Evolutionary conservation across 2,888 invertebrate genomes (phyloP).

Genomic region (Eupithecia subumbrata): DNA sequence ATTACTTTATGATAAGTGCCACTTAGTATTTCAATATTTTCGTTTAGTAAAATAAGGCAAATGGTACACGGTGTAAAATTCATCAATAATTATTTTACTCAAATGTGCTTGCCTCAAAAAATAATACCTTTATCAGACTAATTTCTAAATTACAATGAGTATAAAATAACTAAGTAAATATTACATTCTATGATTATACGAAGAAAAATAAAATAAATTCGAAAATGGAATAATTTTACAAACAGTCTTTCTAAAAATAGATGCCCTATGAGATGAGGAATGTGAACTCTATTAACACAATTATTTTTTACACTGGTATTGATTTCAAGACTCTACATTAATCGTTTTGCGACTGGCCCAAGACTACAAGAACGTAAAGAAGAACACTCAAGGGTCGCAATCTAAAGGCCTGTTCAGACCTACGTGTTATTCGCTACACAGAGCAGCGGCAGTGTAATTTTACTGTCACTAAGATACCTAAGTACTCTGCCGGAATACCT

Average conservation of each 20-base stretch:
- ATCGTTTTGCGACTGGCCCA: background rate
- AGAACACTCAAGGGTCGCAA: background rate
- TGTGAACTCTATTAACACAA: conserved; percentile 20
- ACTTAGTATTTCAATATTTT: background rate
- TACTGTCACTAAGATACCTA: background rate
- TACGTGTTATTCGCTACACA: background rate
- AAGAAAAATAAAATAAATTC: conserved; percentile 47
- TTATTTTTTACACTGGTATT: background rate
- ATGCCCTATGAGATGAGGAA: conserved; percentile 26
- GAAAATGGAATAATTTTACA: conserved; percentile 50
- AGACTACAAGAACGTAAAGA: background rate
- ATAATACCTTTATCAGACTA: background rate
- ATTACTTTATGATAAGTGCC: background rate
- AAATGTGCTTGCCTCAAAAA: background rate
- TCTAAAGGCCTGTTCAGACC: background rate
- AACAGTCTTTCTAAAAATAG: conserved; percentile 48
- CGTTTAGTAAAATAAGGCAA: background rate
- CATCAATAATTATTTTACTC: background rate
- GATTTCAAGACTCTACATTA: background rate
- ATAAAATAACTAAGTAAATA: background rate
- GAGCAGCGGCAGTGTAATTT: background rate
- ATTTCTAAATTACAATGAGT: background rate
- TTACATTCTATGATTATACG: background rate
- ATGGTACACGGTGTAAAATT: background rate
- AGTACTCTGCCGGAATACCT: too few species aligned